Evolutionary conservation across 2,888 invertebrate species (phyloP), one percentile per base, ranked within the genome.

Genomic region (Emmelina monodactyla): DNA sequence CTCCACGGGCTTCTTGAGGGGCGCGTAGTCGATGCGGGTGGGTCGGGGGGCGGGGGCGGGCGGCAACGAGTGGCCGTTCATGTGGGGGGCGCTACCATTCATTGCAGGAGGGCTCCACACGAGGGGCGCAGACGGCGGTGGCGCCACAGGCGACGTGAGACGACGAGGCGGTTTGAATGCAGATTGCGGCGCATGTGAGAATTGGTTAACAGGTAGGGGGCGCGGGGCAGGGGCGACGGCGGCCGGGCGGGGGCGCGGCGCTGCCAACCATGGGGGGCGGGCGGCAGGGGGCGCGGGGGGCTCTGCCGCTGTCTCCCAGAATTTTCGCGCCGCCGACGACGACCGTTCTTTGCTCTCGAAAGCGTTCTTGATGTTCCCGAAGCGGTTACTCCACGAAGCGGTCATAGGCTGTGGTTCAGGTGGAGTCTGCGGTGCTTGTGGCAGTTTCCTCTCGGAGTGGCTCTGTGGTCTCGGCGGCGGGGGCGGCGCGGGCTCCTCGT

Each of bases 321-420:
- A 85, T 28, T 12, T 9, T 14, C 76, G 81, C 43, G 82, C 80
- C 3, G 85, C 84, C 1, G 84, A 73, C 1, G 71, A 58, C 43
- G 75, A 80, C n/a, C 76, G 67, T 28, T 73, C 75, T 11, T 66
- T 78, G 29, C 82, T 84, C 55, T 94, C 93, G 57, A 94, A 94
- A 0, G 87, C 82, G 22, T 89, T 88, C 62, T 92, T 92, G 22
- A 94, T 88, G 49, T 89, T 88, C 0, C 91, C 91, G 57, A 94
- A 94, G 42, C 91, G 84, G 51, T 82, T 90, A 50, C 85, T 89
- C 93, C 94, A 94, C 4, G 25, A 25, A 10, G 25, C 25, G 3
- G 25, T 25, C n/a, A 10, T 3, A 10, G 4, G 6, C 3, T 3
- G 6, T 3, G 25, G 25, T 25, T 9, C n/a, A 9, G 25, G n/a